These are phyloP conservation scores for Tachysurus fulvidraco DNA, from an alignment of 2,113 vertebrate genomes.

Conservation along the genomic window DNA sequence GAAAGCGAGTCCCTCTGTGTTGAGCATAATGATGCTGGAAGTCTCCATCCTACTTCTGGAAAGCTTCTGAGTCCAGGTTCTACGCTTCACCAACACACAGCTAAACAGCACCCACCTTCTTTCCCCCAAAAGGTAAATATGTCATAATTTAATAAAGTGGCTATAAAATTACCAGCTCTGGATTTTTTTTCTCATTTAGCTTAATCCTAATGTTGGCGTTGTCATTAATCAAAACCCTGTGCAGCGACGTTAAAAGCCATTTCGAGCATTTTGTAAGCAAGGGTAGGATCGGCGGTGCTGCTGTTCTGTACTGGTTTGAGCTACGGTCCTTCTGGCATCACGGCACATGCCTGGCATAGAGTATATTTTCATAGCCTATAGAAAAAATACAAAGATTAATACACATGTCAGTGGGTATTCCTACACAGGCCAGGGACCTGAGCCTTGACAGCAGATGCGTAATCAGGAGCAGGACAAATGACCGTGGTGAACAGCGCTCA, in stretches of 20 bases:
- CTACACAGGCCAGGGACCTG: neutral
- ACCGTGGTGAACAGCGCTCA: slow-evolving; percentile 5
- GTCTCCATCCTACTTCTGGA: slow-evolving; percentile 30
- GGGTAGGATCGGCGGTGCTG: neutral
- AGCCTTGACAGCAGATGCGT: neutral
- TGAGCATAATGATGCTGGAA: slow-evolving; percentile 32
- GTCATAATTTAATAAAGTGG: slow-evolving; percentile 24
- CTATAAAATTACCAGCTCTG: slow-evolving; percentile 31
- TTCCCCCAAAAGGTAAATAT: neutral
- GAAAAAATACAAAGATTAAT: slow-evolving; percentile 33
- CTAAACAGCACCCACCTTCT: neutral
- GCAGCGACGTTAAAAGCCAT: neutral
- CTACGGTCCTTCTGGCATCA: neutral
- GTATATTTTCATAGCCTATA: slow-evolving; percentile 39
- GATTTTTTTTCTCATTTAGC: slow-evolving; percentile 7
- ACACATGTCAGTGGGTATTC: slow-evolving; percentile 5
- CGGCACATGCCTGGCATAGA: neutral
- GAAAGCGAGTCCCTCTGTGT: slow-evolving; percentile 19
- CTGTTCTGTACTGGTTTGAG: neutral
- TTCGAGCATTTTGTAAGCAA: neutral
- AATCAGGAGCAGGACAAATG: slow-evolving; percentile 31
- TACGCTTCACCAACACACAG: slow-evolving; percentile 1
- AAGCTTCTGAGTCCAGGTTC: slow-evolving; percentile 1
- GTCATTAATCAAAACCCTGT: slow-evolving; percentile 17
- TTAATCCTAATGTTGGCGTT: neutral